phyloP scores from a whole-genome alignment of 1,140 invertebrate genomes.

The Leguminivora glycinivorella region DNA sequence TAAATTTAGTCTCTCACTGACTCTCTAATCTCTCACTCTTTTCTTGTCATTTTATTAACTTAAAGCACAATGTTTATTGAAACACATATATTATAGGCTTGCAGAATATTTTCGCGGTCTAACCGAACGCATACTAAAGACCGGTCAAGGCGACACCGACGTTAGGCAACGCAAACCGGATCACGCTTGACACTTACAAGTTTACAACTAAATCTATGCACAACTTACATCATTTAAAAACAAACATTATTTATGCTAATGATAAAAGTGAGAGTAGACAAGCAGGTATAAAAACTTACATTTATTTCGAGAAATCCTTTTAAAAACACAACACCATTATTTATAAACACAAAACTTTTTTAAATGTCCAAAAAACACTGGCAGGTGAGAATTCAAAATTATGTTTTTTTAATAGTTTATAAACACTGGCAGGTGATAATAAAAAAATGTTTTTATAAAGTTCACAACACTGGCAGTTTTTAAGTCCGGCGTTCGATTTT shows the following conservation, averaged over 20 bases:
- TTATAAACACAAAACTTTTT: neutral
- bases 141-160: conserved; percentile 14
- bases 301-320: conserved; percentile 9
- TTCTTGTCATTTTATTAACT: neutral
- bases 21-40: too few relatives aligned
- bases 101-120: neutral
- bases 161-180: conserved; percentile 18
- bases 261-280: conserved; percentile 12
- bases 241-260: conserved; percentile 4
- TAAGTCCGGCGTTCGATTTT: conserved; percentile 44
- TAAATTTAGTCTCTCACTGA: too few relatives aligned
- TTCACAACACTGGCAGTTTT: conserved; percentile 36
- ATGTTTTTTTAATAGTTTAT: too few relatives aligned
- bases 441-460: too few relatives aligned
- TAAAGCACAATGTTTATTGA: neutral
- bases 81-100: neutral
- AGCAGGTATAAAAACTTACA: conserved; percentile 7
- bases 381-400: neutral
- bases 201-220: conserved; percentile 3
- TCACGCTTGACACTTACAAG: conserved; percentile 7
- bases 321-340: conserved; percentile 4
- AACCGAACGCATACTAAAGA: neutral
- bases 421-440: too few relatives aligned
- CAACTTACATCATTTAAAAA: conserved; percentile 23
- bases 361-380: neutral